A percentile compares a stretch with the other conserved stretches of the same genome.
Conservation (phyloP, 2,888 invertebrate species). For the Ethmia dodecea region DNA sequence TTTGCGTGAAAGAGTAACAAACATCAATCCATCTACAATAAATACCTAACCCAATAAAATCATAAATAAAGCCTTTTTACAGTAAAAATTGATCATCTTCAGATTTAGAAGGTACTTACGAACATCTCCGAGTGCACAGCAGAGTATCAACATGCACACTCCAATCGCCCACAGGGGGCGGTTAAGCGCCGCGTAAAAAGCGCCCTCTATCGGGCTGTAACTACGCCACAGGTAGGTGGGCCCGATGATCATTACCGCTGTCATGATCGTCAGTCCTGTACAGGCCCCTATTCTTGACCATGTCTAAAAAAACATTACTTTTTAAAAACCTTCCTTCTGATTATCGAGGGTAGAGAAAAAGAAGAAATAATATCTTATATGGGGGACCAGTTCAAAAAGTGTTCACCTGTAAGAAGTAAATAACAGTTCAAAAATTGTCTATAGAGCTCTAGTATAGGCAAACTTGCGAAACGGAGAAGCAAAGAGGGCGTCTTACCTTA, state of each 20-base stretch:
- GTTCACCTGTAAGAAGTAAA: too few species aligned
- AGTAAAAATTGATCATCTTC: too few species aligned
- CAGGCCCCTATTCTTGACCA: constrained; percentile 58
- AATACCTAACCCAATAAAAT: too few species aligned
- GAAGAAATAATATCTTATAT: too few species aligned
- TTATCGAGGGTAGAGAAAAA: background rate
- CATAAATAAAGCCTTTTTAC: too few species aligned
- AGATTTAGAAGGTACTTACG: constrained; percentile 68
- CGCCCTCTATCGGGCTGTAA: constrained; percentile 70
- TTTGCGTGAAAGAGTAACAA: too few species aligned
- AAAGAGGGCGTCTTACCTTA: constrained; percentile 36
- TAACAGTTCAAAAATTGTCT: too few species aligned
- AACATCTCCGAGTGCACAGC: constrained; percentile 71
- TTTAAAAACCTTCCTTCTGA: background rate
- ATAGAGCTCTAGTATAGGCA: too few species aligned
- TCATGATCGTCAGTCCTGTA: constrained; percentile 58
- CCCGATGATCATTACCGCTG: constrained; percentile 63
- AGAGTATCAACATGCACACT: constrained; percentile 61
- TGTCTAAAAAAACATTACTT: constrained; percentile 45
- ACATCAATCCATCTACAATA: too few species aligned
- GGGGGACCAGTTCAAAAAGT: too few species aligned
- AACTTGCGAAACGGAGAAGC: background rate
- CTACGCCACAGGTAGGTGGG: constrained; percentile 68
- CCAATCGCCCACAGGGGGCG: constrained; percentile 75
- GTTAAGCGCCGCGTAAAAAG: constrained; percentile 76